Conservation (phyloP, 2,797 vertebrate species). For the Myotis myotis region DNA sequence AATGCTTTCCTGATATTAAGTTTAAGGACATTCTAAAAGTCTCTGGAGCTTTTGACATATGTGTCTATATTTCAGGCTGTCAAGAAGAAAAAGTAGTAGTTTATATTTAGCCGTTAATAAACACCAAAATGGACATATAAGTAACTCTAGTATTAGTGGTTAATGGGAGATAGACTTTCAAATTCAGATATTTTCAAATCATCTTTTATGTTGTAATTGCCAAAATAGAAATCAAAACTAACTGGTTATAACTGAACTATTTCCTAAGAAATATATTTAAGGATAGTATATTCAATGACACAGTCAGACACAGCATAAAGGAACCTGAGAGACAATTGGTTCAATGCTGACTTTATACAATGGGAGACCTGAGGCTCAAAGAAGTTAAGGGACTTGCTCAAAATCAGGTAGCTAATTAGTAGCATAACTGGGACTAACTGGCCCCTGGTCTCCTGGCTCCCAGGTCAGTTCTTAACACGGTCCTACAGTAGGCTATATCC, state of each 20-base stretch:
- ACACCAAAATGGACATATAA: neutral
- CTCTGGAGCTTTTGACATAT: neutral
- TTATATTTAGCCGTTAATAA: constrained; percentile 14
- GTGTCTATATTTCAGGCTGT: neutral
- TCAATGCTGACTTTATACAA: neutral
- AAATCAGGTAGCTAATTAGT: neutral
- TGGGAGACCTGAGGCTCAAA: neutral
- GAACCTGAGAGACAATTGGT: neutral
- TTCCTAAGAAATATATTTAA: neutral
- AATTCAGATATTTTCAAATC: constrained; percentile 15
- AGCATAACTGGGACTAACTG: neutral
- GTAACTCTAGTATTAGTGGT: neutral
- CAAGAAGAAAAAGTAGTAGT: constrained; percentile 11
- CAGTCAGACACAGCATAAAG: neutral
- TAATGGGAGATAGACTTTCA: neutral
- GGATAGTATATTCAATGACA: neutral
- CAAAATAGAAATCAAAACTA: neutral
- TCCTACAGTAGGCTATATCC: neutral
- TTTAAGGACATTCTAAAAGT: neutral
- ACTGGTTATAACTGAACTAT: neutral
- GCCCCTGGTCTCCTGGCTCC: neutral
- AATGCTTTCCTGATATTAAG: neutral
- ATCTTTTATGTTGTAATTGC: neutral
- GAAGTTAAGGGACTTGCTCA: neutral
- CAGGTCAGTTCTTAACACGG: neutral